Base-by-base conservation (phyloP, 2,113 vertebrate genomes). In the Pipra filicauda region DNA sequence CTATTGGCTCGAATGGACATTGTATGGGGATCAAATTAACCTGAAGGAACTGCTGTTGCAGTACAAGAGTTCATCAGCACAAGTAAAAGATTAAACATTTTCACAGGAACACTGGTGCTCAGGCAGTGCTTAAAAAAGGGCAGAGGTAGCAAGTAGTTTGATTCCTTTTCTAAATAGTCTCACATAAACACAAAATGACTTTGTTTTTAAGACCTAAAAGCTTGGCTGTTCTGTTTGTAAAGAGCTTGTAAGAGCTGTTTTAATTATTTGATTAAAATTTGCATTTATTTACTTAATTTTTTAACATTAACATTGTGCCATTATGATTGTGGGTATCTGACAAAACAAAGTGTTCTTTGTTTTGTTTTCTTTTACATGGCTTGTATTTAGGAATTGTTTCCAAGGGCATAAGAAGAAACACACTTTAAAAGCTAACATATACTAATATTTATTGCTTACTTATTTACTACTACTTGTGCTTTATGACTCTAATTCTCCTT, bases 81-180 rank as follows among this genome's bases (percentile, higher is more conserved):
- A n/a, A 80, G 95, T 94, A 73, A 96, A 97, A 96, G 52, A 96
- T 91, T 90, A 96, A 94, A 88, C 55, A 13, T 33, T 70, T 90
- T 59, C 79, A 59, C n/a, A 52, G 33, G 72, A 75, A 14, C n/a
- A 35, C 33, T 9, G 4, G 46, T 77, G 37, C 12, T 27, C 13
- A 6, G 6, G 9, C 30, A 48, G 9, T 24, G 6, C 33, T 74
- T 48, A 35, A 73, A 43, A 91, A 58, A 76, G 43, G 33, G 48
- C 51, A 85, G 49, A 44, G 23, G 30, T 12, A 88, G 28, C 13
- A 74, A 88, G 31, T 18, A n/a, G 21, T 28, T 62, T 70, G 28
- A 61, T 69, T 55, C 21, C 3, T 13, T 61, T 88, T 88, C 33
- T 69, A 72, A 57, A 14, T 31, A 31, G 8, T 54, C 28, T 70